Evolutionary conservation across 1,140 invertebrate genomes (phyloP), one percentile per base, ranked within the genome.

Genomic region (Diorhabda elongata): DNA sequence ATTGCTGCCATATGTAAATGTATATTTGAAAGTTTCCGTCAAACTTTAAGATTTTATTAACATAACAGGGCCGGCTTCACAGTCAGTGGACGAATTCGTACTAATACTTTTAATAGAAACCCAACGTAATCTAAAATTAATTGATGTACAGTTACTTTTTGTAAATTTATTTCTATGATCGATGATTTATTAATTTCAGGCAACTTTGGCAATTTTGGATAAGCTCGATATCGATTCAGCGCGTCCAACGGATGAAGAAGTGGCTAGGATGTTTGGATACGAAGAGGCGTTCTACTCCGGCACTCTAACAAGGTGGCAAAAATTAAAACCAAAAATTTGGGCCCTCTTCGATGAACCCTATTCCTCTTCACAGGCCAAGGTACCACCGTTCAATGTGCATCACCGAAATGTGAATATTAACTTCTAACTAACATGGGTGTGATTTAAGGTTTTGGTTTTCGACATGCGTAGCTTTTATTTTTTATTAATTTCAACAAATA

Each of bases 321-420:
- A 90, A 77, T 85, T 93, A 76, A 98, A 98, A 82, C 97, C 97
- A 26, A 95, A 97, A 84, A 94, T 99, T 79, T 99, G 97, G 97
- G 96, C 97, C 26, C 86, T 99, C 64, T 98, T 99, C 82, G 97
- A 99, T 81, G 97, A 99, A 83, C 97, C 97, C 2, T 98, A 98
- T 82, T 98, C 96, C 77, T 98, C 96, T 42, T 92, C 90, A 79
- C 88, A 93, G 77, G 97, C 97, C 71, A 98, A 98, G 92, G 95
- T 97, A 87, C 75, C 76, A 63, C 77, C 76, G 69, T 52, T 73
- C 68, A 76, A 78, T 75, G 77, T 77, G 64, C 76, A 75, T 45
- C 77, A 76, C 67, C 71, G 77, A 78, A 78, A 78, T 78, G 77
- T 78, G 76, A 78, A 72, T 78, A 75, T 75, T 65, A 42, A 52